These are phyloP conservation scores for Onychomys torridus DNA, from an alignment of 2,797 vertebrate genomes.

Conservation along the genomic window DNA sequence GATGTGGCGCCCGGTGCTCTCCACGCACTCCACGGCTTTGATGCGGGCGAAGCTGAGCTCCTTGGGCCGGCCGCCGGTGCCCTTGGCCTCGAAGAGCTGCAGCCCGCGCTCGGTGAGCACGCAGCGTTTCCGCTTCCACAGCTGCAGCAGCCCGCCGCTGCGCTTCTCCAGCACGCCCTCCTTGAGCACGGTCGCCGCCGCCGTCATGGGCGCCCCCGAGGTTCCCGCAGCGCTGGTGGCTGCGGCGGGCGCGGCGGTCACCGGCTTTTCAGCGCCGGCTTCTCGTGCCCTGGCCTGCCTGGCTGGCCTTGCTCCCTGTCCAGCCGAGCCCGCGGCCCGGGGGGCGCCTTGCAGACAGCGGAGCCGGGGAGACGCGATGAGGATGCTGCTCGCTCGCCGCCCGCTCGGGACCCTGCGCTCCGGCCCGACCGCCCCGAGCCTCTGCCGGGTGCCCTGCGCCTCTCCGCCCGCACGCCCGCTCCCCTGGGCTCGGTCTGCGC, in stretches of 20 bases:
- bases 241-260: background rate
- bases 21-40: conserved; percentile 96
- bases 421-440: background rate
- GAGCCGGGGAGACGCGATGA: background rate
- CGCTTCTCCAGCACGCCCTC: conserved; percentile 96
- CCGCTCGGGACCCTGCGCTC: conserved; percentile 20
- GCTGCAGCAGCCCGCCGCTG: conserved; percentile 95
- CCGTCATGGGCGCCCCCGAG: conserved; percentile 82
- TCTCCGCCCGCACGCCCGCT: background rate
- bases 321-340: background rate
- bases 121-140: conserved; percentile 96
- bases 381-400: background rate
- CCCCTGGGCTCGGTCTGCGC: conserved; percentile 43
- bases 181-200: conserved; percentile 88
- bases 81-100: conserved; percentile 89
- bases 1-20: conserved; percentile 93
- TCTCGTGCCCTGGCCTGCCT: background rate
- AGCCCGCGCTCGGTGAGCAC: conserved; percentile 94
- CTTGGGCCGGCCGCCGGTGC: conserved; percentile 89
- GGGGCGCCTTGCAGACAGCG: background rate
- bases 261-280: background rate
- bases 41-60: conserved; percentile 94
- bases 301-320: background rate
- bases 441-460: background rate
- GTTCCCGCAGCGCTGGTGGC: background rate